Evolutionary conservation across 2,113 vertebrate species (phyloP), one percentile per base, ranked within the genome.

Genomic region (Gila orcuttii): DNA sequence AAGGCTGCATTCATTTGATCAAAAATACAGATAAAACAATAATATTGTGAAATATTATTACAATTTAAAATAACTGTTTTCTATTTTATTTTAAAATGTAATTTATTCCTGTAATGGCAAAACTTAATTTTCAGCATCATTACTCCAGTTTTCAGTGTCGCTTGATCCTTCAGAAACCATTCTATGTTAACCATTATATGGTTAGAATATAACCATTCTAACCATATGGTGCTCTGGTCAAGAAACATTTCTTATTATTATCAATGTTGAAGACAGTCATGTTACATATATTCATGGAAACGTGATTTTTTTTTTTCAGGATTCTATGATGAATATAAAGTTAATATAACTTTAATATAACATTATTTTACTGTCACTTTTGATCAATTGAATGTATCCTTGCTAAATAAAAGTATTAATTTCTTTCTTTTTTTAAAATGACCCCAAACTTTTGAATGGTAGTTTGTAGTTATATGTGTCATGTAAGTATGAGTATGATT

Each of bases 1-100:
- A 42, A 42, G 21, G 21, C 69, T 39, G 33, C 69, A 42, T 73
- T 42, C 21, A 23, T 23, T 42, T 42, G 21, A 42, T 42, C 4
- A 6, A n/a, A 21, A 42, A 42, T 42, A 73, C 21, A 73, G 25
- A 28, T 28, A 64, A n/a, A 64, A 64, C n/a, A 59, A 28, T 68
- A 68, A 33, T 33, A 68, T 8, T 68, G 28, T 68, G 28, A 68
- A 68, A 68, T 68, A 68, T 68, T 68, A 68, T 68, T 15, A 64
- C 25, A 28, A 13, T 64, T 64, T 25, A 64, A 64, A 64, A 13
- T 3, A 62, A 60, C 57, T 60, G 6, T 42, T 42, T 39, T 39
- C 39, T 7, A 39, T 7, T 39, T 10, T 13, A 15, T 64, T 28
- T 15, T 11, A 13, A 17, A 28, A 28, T 28, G 28, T 28, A 28